Base-by-base conservation (phyloP, 1,140 invertebrate species). In the Chironomus tepperi region DNA sequence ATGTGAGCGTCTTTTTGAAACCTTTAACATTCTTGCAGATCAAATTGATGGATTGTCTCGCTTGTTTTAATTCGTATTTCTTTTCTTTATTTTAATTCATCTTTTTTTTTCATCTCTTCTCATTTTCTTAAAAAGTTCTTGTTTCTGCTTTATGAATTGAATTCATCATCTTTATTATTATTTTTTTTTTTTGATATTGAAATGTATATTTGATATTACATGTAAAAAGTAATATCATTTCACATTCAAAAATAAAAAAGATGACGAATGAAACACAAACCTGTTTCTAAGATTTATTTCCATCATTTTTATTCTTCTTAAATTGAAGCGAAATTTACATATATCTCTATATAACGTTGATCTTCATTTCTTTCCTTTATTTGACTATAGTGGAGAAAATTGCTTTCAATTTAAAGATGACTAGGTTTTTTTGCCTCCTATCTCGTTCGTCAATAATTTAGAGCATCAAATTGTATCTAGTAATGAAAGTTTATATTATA, bases 31-130 rank as follows among this genome's bases (percentile, higher is more conserved):
- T 9, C 65, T 57, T 57, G 65, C 16, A 70, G 65, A 70, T 70
- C 65, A 70, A 70, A 70, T 70, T 70, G 65, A 19, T 70, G 65
- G 65, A 70, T 70, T 70, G 65, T 70, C 65, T 18, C 65, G 16
- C n/a, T 57, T 57, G 47, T 57, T 57, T 57, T 57, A 57, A 57
- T 57, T 57, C 47, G 47, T 57, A 57, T n/a, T 57, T 57, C 47
- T 12, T 57, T 57, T 57, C 65, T 70, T 70, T 16, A 70, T 70
- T 70, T 21, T 7, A 70, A 70, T 70, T 70, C 65, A 70, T 70
- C 65, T 70, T 10, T 18, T 70, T 9, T 70, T 18, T n/a, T n/a
- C n/a, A n/a, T n/a, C 18, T 21, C 18, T 70, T 16, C 47, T n/a
- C 47, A 57, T n/a, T 57, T 57, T 57, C 12, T n/a, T n/a, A 47